Evolutionary conservation across 30 jellyfish, hydroid and myxozoan genomes (phyloP), one percentile per base, ranked within the genome.

Genomic region (Morbakka virulenta): DNA sequence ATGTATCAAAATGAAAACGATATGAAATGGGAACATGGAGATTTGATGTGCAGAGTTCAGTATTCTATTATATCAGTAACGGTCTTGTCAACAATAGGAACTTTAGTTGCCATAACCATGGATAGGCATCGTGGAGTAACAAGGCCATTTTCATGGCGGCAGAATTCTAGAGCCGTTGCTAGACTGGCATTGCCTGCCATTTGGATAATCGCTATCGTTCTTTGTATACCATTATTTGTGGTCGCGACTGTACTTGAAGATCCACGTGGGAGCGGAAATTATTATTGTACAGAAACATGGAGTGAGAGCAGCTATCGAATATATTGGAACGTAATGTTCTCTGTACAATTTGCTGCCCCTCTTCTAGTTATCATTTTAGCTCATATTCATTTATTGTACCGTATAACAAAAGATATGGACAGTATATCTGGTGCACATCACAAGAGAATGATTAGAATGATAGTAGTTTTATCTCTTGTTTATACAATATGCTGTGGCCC

Each of bases 81-180:
- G 6, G 62, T 92, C 51, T 66, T 63, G 24, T 77, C 96, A 62
- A 68, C 96, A 53, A 77, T 92, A 34, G 96, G 89, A 34, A 92
- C 98, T 1, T 74, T 92, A 11, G 86, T 92, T 34, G 98, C 98
- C 66, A 92, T 92, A 4, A 92, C 98, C 25, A 76, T 92, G 25
- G 98, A 92, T 57, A 84, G 98, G 50, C 89, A 85, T 31, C 93
- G 96, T 0, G 98, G 98, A 49, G 91, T 85, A 27, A 66, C 89
- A 21, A 79, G 66, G 78, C 98, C 98, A 1, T 92, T 92, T 34
- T 32, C 48, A 21, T 92, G 98, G 98, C 92, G 98, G 2, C 90
- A 91, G 1, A 96, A 92, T 66, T 79, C 98, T 27, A 52, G 62
- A 29, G 52, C 76, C 32, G 71, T 69, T 31, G 50, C 95, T 27